These are phyloP conservation scores for Ianthella basta DNA, from an alignment of 37 sponge, comb jelly and placozoan genomes.

Conservation along the genomic window DNA sequence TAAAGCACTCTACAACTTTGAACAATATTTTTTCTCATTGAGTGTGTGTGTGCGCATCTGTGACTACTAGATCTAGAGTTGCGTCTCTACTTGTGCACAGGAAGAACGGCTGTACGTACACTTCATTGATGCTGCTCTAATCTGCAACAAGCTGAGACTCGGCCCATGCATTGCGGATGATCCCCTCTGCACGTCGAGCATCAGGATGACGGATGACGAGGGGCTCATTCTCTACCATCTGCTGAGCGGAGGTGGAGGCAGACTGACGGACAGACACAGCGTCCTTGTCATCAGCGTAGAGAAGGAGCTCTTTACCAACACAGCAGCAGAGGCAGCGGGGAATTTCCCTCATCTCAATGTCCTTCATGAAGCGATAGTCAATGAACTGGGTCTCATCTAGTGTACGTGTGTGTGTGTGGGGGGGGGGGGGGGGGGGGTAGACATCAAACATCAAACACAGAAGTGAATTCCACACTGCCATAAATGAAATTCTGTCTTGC, in stretches of 20 bases:
- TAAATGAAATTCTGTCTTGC: neutral
- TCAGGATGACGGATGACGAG: slow-evolving; percentile 81
- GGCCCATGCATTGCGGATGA: slow-evolving; percentile 88
- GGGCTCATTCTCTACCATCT: slow-evolving; percentile 49
- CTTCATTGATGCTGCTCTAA: slow-evolving; percentile 20
- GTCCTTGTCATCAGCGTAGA: slow-evolving; percentile 91
- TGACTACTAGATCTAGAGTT: no score
- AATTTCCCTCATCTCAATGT: slow-evolving; percentile 71
- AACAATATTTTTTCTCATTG: no score
- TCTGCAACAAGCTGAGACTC: slow-evolving; percentile 82
- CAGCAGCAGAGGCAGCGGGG: slow-evolving; percentile 84
- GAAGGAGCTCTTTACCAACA: slow-evolving; percentile 73
- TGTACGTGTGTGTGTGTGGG: slow-evolving; percentile 8
- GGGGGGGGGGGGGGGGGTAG: neutral
- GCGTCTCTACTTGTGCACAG: no score
- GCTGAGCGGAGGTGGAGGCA: neutral
- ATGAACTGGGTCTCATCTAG: slow-evolving; percentile 80
- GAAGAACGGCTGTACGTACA: no score
- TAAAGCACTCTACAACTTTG: no score
- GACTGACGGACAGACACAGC: slow-evolving; percentile 13
- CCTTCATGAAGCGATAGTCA: slow-evolving; percentile 90
- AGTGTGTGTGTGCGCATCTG: no score
- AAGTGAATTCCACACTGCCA: neutral
- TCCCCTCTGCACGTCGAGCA: slow-evolving; percentile 58
- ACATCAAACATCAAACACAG: no score